phyloP scores from a whole-genome alignment of 2,888 invertebrate species.

The Andrena flavipes region DNA sequence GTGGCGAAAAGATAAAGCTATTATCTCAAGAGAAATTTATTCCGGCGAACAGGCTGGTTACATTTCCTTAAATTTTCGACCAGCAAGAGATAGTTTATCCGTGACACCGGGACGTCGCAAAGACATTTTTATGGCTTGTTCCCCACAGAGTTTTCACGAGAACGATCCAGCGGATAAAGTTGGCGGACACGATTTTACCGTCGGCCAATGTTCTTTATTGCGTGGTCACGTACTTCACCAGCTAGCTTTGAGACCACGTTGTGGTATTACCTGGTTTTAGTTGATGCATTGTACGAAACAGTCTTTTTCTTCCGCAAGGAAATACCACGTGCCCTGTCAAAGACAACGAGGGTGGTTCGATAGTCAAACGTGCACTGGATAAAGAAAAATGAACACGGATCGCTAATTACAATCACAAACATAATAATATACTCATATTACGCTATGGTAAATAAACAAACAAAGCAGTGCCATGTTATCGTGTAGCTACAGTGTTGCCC shows the following conservation, averaged over 20 bases:
- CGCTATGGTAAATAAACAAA: too few species aligned
- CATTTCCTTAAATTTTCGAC: constrained; percentile 31
- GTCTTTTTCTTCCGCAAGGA: background rate
- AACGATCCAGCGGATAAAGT: constrained; percentile 52
- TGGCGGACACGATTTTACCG: constrained; percentile 62
- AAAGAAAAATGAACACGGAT: background rate
- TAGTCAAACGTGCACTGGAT: constrained; percentile 29
- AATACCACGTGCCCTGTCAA: background rate
- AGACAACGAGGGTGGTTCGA: constrained; percentile 19
- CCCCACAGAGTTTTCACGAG: constrained; percentile 20
- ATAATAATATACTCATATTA: background rate
- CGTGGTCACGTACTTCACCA: constrained; percentile 65
- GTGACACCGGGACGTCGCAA: constrained; percentile 16
- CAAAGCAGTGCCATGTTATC: too few species aligned
- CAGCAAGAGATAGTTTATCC: constrained; percentile 23
- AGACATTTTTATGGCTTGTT: constrained; percentile 33
- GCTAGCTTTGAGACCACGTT: constrained; percentile 53
- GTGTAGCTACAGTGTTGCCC: too few species aligned
- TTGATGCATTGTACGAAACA: constrained; percentile 37
- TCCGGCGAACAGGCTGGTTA: background rate
- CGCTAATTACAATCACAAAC: background rate
- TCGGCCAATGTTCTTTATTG: constrained; percentile 66
- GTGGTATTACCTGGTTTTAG: constrained; percentile 49
- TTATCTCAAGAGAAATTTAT: constrained; percentile 15
- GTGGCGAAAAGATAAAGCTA: constrained; percentile 7